Evolutionary conservation across 2,888 invertebrate species (phyloP), one percentile per base, ranked within the genome.

Genomic region (Pseudococcus jackbeardsleyi): DNA sequence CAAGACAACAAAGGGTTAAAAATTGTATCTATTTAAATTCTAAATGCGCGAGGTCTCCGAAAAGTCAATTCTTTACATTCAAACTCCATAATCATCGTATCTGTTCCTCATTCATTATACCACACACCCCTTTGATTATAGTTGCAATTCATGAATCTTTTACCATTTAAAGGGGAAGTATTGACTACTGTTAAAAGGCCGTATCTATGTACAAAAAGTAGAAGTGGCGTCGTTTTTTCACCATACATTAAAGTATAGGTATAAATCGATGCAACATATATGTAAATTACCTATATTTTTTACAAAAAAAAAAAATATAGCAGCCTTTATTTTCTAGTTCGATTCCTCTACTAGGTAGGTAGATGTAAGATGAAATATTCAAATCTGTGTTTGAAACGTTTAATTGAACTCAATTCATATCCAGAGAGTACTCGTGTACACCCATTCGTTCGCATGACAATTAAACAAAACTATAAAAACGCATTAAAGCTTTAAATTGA

Each of bases 391-490:
- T 12, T 68, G 68, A 68, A 26, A 72, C 33, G 39, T 72, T 72
- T 82, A 82, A 82, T 82, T 82, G 79, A 82, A n/a, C 19, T 82
- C 11, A 82, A 82, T 82, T 82, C 46, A 46, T 1, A 42, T 6
- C 9, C 46, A 3, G 8, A 3, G 8, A 11, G 22, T 9, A 3
- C 64, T 33, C 39, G 79, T 33, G n/a, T 6, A 39, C n/a, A 42
- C n/a, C 5, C 54, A 22, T 22, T 64, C 46, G 79, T 46, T 82
- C 79, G 79, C 79, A 82, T 82, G 79, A 46, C 79, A 82, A 82
- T 82, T 82, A 82, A 19, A 82, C 46, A 82, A 82, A 46, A 82
- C 79, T 46, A 42, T 42, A 82, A 82, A 82, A 82, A 33, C 79
- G 46, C 26, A 82, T 82, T 82, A 82, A 82, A 82, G 15, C 79